Conservation (phyloP, 2,113 vertebrate genomes). For the Prietella phreatophila region DNA sequence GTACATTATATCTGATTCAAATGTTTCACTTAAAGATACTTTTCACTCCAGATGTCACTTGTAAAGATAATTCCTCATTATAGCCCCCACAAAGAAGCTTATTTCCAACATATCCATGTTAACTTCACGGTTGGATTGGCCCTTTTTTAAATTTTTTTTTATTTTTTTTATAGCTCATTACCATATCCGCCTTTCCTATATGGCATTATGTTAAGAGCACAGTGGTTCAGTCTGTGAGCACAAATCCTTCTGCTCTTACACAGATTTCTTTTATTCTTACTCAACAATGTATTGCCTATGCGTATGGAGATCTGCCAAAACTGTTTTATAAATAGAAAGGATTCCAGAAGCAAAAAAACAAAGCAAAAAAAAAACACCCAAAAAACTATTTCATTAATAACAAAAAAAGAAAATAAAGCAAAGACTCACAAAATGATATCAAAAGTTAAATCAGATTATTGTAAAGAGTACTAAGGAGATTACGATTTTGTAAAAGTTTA, state of each 20-base stretch:
- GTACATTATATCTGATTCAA: background rate
- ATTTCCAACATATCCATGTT: background rate
- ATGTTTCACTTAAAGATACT: background rate
- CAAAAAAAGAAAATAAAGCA: background rate
- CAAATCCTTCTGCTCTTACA: background rate
- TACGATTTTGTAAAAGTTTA: background rate
- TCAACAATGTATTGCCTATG: background rate
- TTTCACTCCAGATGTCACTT: background rate
- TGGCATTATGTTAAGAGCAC: background rate
- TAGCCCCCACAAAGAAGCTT: background rate
- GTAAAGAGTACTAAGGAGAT: background rate
- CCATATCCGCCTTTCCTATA: background rate
- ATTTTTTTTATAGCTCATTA: background rate
- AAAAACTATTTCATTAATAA: background rate
- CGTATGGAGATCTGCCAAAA: background rate
- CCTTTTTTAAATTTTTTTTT: background rate
- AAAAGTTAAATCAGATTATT: background rate
- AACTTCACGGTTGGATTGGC: background rate
- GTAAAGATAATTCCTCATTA: conserved; percentile 1
- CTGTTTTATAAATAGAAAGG: background rate
- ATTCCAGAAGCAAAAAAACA: background rate
- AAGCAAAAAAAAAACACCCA: background rate
- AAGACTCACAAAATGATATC: background rate
- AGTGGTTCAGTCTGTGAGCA: background rate
- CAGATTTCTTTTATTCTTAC: background rate